These are phyloP conservation scores for Callitettix versicolor DNA, from an alignment of 1,140 invertebrate species.

Conservation along the genomic window DNA sequence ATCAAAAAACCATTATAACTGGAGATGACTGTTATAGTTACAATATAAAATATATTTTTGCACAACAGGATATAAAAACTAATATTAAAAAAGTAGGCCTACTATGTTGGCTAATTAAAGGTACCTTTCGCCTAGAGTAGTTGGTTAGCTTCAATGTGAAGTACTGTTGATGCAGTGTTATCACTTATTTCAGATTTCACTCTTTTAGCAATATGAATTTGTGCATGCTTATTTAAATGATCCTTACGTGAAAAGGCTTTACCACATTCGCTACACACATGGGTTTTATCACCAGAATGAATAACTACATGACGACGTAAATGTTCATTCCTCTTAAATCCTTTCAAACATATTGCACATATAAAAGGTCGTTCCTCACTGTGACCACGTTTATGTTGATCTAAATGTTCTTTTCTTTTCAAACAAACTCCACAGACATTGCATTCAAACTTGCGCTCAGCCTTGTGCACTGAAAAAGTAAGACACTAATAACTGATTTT, in stretches of 20 bases:
- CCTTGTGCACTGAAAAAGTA: slow-evolving; percentile 41
- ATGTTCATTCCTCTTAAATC: slow-evolving; percentile 65
- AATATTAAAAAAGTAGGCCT: too few species aligned
- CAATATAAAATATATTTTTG: too few species aligned
- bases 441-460: slow-evolving; percentile 48
- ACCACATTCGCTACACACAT: slow-evolving; percentile 44
- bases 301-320: slow-evolving; percentile 64
- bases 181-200: neutral
- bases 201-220: slow-evolving; percentile 46
- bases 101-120: too few species aligned
- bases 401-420: slow-evolving; percentile 63
- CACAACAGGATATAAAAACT: too few species aligned
- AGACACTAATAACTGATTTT: neutral
- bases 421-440: slow-evolving; percentile 46
- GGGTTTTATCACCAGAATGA: slow-evolving; percentile 65
- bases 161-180: neutral
- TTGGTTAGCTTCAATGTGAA: neutral
- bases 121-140: too few species aligned
- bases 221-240: slow-evolving; percentile 62
- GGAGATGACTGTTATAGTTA: too few species aligned
- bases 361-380: slow-evolving; percentile 63
- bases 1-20: too few species aligned
- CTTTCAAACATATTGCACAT: slow-evolving; percentile 58
- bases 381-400: slow-evolving; percentile 61
- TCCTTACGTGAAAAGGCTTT: slow-evolving; percentile 71